Evolutionary conservation across 2,888 invertebrate species (phyloP), one percentile per base, ranked within the genome.

Genomic region (Callinectes sapidus): DNA sequence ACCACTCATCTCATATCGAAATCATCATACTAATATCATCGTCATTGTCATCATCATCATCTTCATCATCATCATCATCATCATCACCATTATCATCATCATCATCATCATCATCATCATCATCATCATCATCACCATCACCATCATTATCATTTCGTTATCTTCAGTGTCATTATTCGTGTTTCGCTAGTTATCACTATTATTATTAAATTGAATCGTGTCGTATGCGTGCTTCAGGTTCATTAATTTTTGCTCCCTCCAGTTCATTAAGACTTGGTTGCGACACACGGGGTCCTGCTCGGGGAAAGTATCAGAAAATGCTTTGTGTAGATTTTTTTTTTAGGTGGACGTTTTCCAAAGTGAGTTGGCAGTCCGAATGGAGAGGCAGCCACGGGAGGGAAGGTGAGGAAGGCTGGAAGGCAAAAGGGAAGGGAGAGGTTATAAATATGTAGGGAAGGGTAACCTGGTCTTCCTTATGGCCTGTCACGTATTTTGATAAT

Each of bases 111-210:
- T 71, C 42, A 89, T 42, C 71, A 89, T 42, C 71, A 35, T 32
- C 71, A 35, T 32, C 71, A 35, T 39, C 89, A 89, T 71, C 42
- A 89, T 66, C 88, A 88, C 35, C 71, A 66, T 42, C 89, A 89
- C 39, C 89, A 54, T 71, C 42, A 89, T 42, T 42, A 89, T 42
- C 71, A 35, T 32, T 39, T 42, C 18, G 66, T 61, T 66, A 89
- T 71, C 48, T 71, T 32, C 87, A n/a, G 6, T 35, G 55, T 61
- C 88, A 55, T 61, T 28, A 28, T 35, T 61, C 23, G 23, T 18
- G 13, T 55, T 32, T 14, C 14, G 8, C 8, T 55, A 23, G 55
- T 55, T 32, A 32, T 88, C 88, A 18, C 13, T 55, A 88, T 71
- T 81, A 35, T 81, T 35, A n/a, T 81, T 35, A n/a, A 14, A 81